A percentile compares a stretch with the other conserved stretches of the same genome.
phyloP scores from a whole-genome alignment of 1,140 invertebrate species.

The Drosophila setifemur region DNA sequence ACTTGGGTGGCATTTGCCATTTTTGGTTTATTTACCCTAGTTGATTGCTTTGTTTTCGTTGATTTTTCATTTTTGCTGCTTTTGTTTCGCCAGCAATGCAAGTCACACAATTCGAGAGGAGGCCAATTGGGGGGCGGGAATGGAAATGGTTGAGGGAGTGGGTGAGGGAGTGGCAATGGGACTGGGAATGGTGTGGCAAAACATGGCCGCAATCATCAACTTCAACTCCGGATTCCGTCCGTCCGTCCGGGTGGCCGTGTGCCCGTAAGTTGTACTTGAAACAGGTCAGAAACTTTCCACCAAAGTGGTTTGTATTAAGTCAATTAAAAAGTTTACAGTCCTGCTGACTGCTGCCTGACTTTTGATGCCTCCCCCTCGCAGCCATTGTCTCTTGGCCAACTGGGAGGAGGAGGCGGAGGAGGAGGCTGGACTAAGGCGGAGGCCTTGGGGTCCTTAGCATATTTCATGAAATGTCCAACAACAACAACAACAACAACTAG shows the following conservation, averaged over 20 bases:
- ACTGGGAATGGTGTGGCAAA: slow-evolving; percentile 21
- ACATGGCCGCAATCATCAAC: slow-evolving; percentile 77
- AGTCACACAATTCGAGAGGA: slow-evolving; percentile 63
- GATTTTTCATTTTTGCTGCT: slow-evolving; percentile 64
- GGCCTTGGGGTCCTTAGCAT: slow-evolving; percentile 53
- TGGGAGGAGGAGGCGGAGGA: too few species aligned
- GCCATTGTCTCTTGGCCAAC: slow-evolving; percentile 27
- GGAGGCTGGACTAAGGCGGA: too few species aligned
- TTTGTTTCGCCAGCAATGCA: slow-evolving; percentile 58
- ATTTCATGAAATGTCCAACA: slow-evolving; percentile 67
- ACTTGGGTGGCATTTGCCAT: slow-evolving; percentile 52
- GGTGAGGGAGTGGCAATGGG: background rate
- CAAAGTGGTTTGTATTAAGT: slow-evolving; percentile 81
- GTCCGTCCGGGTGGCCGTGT: slow-evolving; percentile 8
- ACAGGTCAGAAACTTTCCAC: slow-evolving; percentile 78
- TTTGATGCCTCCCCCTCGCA: slow-evolving; percentile 46
- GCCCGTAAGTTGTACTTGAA: slow-evolving; percentile 69
- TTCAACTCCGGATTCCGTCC: slow-evolving; percentile 34
- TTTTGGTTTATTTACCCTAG: slow-evolving; percentile 79
- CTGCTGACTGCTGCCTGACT: slow-evolving; percentile 78
- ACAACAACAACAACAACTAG: slow-evolving; percentile 10
- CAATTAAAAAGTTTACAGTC: slow-evolving; percentile 80
- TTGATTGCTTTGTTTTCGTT: slow-evolving; percentile 77
- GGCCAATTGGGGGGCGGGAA: slow-evolving; percentile 8
- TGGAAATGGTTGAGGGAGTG: background rate